Conservation (phyloP, 2,797 vertebrate species). For the Microhierax caerulescens region DNA sequence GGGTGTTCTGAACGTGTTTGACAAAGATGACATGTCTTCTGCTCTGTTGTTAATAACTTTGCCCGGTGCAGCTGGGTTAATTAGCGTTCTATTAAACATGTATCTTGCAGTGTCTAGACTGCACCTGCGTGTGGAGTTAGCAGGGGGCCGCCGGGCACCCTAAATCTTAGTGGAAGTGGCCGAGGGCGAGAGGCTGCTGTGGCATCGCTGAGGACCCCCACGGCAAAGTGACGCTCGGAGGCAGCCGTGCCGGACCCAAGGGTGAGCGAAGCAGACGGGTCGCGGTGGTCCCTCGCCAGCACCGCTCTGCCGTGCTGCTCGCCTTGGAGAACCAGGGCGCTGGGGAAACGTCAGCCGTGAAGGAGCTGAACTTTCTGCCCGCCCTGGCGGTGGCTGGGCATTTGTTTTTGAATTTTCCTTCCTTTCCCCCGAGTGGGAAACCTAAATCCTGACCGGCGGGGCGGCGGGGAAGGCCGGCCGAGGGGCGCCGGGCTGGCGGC, state of each 20-base stretch:
- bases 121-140: background rate
- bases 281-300: background rate
- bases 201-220: background rate
- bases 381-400: background rate
- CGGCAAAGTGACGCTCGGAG: rapidly evolving
- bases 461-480: background rate
- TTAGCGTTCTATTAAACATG: background rate
- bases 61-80: background rate
- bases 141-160: background rate
- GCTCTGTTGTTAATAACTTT: background rate
- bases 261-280: background rate
- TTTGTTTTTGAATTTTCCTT: background rate
- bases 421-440: background rate
- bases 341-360: background rate
- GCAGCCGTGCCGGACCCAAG: background rate
- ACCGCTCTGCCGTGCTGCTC: background rate
- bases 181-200: background rate
- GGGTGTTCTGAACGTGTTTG: background rate
- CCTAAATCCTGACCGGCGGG: background rate
- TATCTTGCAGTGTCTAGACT: background rate
- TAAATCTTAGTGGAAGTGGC: background rate
- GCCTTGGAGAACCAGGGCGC: background rate
- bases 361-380: background rate
- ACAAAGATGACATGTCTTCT: background rate
- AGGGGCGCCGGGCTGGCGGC: background rate